phyloP scores from a whole-genome alignment of 2,888 invertebrate genomes.

The Omphaloscelis lunosa region DNA sequence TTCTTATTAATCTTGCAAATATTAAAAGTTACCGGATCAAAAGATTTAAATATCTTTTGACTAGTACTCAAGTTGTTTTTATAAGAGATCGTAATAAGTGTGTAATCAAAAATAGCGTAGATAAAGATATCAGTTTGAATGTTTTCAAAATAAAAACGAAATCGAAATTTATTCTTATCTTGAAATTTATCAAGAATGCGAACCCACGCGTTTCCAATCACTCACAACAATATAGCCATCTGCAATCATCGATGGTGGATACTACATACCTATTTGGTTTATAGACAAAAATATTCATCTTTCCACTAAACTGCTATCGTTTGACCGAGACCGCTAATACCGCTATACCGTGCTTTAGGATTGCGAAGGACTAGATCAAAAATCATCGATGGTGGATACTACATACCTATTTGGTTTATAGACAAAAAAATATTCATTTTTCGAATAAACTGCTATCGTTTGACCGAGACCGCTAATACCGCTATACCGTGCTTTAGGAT shows the following conservation, averaged over 20 bases:
- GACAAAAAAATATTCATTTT: not conserved
- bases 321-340: no score
- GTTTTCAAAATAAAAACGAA: not conserved
- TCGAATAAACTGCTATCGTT: not conserved
- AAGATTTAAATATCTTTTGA: not conserved
- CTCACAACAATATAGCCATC: not conserved
- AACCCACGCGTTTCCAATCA: not conserved
- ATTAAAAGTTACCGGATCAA: not conserved
- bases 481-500: no score
- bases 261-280: not conserved
- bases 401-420: not conserved
- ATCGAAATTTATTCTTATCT: not conserved
- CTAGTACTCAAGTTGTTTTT: not conserved
- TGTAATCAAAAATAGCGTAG: not conserved
- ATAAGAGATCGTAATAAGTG: not conserved
- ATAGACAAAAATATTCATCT: not conserved
- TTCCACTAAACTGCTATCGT: not conserved
- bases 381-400: not conserved
- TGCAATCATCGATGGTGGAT: not conserved
- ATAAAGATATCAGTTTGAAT: not conserved
- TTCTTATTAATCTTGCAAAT: constrained; percentile 1
- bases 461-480: no score
- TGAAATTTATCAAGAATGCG: constrained; percentile 4
- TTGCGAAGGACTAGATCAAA: no score
- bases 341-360: no score